Base-by-base conservation (phyloP, 2,888 invertebrate species). In the Stegana nigrithorax region DNA sequence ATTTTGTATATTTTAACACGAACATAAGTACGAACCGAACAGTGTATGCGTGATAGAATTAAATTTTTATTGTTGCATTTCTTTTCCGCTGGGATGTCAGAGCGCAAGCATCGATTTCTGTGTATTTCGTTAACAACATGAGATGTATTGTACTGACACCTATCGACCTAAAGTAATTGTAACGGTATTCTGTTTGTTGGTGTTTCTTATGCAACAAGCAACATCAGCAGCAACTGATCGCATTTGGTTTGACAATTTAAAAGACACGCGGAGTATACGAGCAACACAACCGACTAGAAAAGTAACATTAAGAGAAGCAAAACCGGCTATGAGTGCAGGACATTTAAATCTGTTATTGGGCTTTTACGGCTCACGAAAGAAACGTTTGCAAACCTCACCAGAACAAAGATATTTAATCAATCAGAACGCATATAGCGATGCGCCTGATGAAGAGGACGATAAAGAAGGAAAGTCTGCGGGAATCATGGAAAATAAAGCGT, bases 131-230 rank as follows among this genome's bases (percentile, higher is more conserved):
- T 62, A 63, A 67, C 68, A 75, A 71, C 63, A 79, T 76, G 74
- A 72, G 69, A 77, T 81, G 76, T 70, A 63, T 72, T 70, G 69
- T 64, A 60, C 53, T 66, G 57, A 57, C 50, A 57, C 29, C 32
- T 60, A 60, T 60, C 51, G 17, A 14, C 44, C 42, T 27, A 57
- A 14, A 62, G 63, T 65, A 19, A 19, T 59, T 53, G 36, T 53
- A 65, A 57, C 19, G 23, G 42, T 58, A 7, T 32, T 68, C 25
- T 67, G 62, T 27, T 39, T 73, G 19, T 27, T 74, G 21, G 32
- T 72, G 1, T 14, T 66, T 14, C 55, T 62, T 53, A 21, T 56
- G 14, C 47, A 7, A 36, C 32, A 36, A 32, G 1, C 59, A 21
- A 47, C 5, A 4, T 14, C 63, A 17, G 26, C 17, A 29, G 32